These are phyloP conservation scores for Mustelus asterias DNA, from an alignment of 2,113 vertebrate genomes.

Conservation along the genomic window DNA sequence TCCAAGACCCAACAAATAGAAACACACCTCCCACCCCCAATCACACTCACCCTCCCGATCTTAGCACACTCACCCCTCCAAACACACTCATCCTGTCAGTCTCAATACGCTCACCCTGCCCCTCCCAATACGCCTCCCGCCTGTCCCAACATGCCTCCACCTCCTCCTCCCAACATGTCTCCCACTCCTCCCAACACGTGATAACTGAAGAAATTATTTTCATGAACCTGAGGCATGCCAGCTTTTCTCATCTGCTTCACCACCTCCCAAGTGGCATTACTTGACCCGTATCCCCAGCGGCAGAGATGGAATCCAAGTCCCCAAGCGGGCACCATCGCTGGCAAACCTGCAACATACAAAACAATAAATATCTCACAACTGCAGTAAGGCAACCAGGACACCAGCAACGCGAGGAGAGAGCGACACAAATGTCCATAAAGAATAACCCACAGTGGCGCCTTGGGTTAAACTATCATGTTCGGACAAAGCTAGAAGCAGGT, in stretches of 20 bases:
- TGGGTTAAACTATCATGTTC: not conserved
- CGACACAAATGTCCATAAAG: not conserved
- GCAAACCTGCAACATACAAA: conserved; percentile 49
- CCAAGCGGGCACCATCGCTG: conserved; percentile 76
- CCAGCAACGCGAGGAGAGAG: not conserved
- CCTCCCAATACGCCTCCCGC: not conserved
- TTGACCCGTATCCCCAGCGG: conserved; percentile 75
- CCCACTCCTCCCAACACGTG: not conserved
- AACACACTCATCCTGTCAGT: not conserved
- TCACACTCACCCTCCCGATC: not conserved
- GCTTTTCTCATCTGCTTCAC: conserved; percentile 68
- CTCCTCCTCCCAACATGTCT: not conserved
- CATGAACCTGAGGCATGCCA: conserved; percentile 53
- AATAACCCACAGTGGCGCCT: not conserved
- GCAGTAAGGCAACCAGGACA: not conserved
- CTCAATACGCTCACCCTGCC: not conserved
- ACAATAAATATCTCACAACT: not conserved
- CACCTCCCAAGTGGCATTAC: conserved; percentile 65
- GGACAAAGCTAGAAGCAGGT: not conserved
- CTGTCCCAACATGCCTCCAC: not conserved
- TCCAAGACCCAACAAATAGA: not conserved
- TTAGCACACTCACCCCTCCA: not conserved
- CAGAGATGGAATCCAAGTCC: conserved; percentile 78
- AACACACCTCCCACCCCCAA: not conserved
- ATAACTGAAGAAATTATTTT: not conserved